Conservation (phyloP, 53 echinoderm and acorn worm genomes). For the Arbacia lixula region DNA sequence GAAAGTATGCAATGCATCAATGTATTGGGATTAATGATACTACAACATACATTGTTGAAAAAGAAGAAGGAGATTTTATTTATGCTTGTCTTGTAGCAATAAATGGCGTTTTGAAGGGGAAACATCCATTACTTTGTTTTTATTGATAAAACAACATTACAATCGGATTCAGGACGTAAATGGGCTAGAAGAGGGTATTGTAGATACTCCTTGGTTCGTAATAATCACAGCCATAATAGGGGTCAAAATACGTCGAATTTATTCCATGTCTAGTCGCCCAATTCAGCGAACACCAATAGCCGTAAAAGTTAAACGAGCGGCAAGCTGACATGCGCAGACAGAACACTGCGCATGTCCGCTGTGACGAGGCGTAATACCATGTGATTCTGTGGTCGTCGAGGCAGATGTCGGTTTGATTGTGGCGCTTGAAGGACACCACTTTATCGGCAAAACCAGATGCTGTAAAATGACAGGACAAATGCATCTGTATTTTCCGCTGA, state of each 20-base stretch:
- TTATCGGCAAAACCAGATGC: constrained; percentile 10
- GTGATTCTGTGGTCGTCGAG: neutral
- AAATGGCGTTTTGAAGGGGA: no score
- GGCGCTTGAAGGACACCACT: neutral
- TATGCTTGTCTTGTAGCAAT: no score
- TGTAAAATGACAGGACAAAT: neutral
- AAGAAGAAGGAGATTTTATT: no score
- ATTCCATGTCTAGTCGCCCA: constrained; percentile 10
- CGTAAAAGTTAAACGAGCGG: constrained; percentile 13
- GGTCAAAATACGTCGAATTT: constrained; percentile 17
- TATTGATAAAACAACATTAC: neutral
- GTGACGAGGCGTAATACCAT: neutral
- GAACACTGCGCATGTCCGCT: neutral
- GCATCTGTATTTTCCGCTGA: neutral
- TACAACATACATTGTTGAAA: no score
- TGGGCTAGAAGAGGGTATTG: neutral
- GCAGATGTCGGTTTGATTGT: neutral
- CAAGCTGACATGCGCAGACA: constrained; percentile 33
- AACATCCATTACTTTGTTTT: neutral
- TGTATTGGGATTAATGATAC: no score
- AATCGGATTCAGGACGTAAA: neutral
- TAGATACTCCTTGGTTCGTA: constrained; percentile 40
- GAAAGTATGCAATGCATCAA: no score
- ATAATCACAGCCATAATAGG: neutral
- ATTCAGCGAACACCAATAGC: neutral